phyloP scores from a whole-genome alignment of 2,113 vertebrate genomes.

The Pagrus major region DNA sequence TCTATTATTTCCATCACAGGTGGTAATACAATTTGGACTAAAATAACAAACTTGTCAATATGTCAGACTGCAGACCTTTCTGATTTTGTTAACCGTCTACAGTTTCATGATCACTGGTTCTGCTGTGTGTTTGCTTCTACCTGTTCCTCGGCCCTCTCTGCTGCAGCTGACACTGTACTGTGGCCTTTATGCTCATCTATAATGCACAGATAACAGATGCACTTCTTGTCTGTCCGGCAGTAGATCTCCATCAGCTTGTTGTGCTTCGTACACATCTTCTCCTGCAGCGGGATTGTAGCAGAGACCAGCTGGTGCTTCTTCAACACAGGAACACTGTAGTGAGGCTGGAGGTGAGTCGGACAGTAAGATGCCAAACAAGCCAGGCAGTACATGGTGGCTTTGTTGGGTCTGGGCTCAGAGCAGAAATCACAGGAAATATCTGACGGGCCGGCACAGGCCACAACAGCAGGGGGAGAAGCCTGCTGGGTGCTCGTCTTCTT shows the following conservation, averaged over 20 bases:
- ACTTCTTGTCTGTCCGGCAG: not conserved
- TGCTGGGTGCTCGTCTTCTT: not conserved
- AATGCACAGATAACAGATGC: conserved; percentile 48
- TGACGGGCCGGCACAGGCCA: not conserved
- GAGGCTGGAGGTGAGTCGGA: conserved; percentile 13
- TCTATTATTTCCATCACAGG: too few species aligned
- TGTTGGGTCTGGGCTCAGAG: rapidly evolving
- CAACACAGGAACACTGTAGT: conserved; percentile 21
- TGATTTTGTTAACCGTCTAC: too few species aligned
- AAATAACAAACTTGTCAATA: too few species aligned
- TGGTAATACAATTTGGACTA: too few species aligned
- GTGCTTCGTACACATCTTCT: conserved; percentile 44
- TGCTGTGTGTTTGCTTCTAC: too few species aligned
- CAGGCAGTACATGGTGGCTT: conserved; percentile 39
- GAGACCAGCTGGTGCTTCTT: conserved; percentile 44
- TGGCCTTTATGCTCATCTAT: rapidly evolving
- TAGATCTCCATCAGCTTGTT: conserved; percentile 47
- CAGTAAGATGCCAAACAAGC: conserved; percentile 45
- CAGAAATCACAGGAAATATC: conserved; percentile 46
- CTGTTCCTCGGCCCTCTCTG: conserved; percentile 2
- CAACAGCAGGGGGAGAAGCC: not conserved
- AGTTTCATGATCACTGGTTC: too few species aligned
- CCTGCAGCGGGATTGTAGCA: not conserved
- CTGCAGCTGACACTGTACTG: rapidly evolving
- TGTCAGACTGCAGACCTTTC: too few species aligned